Conservation (phyloP, 2,113 vertebrate genomes). For the Mesitornis unicolor region DNA sequence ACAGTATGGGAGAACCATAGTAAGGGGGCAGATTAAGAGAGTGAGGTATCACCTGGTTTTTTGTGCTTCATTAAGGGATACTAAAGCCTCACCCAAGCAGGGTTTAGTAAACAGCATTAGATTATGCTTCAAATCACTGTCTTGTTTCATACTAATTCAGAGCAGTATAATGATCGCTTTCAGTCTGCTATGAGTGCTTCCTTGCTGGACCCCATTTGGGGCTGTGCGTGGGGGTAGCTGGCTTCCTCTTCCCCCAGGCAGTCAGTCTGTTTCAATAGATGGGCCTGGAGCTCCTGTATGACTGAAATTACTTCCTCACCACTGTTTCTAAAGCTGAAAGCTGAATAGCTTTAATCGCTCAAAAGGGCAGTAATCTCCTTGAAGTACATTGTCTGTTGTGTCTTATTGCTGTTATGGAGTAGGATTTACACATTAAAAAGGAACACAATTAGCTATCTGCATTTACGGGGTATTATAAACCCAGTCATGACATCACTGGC, state of each 20-base stretch:
- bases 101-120: not conserved
- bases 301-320: constrained; percentile 47
- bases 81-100: not conserved
- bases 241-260: constrained; percentile 8
- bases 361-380: constrained; percentile 44
- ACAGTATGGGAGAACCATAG: not conserved
- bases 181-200: not conserved
- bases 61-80: not conserved
- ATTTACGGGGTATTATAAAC: constrained; percentile 51
- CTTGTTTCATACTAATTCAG: not conserved
- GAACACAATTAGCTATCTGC: constrained; percentile 61
- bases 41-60: not conserved
- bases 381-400: constrained; percentile 14
- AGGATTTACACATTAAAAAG: constrained; percentile 63
- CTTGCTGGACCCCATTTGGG: not conserved
- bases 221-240: not conserved
- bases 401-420: constrained; percentile 37
- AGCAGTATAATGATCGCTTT: not conserved
- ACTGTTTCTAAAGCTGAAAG: constrained; percentile 46
- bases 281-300: not conserved
- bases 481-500: constrained; percentile 25
- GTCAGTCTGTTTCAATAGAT: constrained; percentile 20
- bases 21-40: not conserved
- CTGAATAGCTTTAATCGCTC: constrained; percentile 50
- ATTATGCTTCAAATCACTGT: not conserved